Evolutionary conservation across 1,140 invertebrate genomes (phyloP).

Genomic region (Aphis craccivora): DNA sequence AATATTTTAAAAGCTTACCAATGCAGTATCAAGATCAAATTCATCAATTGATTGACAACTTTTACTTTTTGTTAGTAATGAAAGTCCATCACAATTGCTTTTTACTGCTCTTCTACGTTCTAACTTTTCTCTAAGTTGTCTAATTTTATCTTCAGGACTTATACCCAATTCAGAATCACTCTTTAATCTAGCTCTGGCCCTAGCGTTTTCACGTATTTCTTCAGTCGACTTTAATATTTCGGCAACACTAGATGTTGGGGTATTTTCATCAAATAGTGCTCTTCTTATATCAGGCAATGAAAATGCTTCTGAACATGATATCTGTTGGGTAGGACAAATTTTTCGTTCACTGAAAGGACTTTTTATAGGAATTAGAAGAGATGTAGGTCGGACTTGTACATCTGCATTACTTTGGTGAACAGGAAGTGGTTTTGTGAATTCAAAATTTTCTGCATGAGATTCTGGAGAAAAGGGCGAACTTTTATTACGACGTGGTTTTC

Average conservation of each 20-base stretch:
- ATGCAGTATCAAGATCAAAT: neutral
- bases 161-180: conserved; percentile 77
- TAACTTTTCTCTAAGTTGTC: conserved; percentile 67
- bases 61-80: conserved; percentile 40
- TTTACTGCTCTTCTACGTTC: conserved; percentile 63
- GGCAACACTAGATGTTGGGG: conserved; percentile 29
- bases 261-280: conserved; percentile 61
- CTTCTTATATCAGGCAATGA: conserved; percentile 63
- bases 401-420: conserved; percentile 1
- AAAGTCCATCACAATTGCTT: conserved; percentile 58
- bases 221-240: conserved; percentile 64
- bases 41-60: conserved; percentile 54
- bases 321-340: neutral
- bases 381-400: neutral
- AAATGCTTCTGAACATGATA: conserved; percentile 62
- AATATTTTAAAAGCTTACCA: conserved; percentile 25
- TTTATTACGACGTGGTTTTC: conserved; percentile 66
- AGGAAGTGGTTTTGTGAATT: conserved; percentile 39
- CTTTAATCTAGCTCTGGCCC: conserved; percentile 73
- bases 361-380: conserved; percentile 46
- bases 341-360: conserved; percentile 19
- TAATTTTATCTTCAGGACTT: conserved; percentile 75
- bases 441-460: conserved; percentile 7
- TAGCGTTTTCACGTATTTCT: conserved; percentile 70
- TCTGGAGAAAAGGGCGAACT: conserved; percentile 62